Evolutionary conservation across 2,113 vertebrate species (phyloP).

Genomic region (Gavia stellata): DNA sequence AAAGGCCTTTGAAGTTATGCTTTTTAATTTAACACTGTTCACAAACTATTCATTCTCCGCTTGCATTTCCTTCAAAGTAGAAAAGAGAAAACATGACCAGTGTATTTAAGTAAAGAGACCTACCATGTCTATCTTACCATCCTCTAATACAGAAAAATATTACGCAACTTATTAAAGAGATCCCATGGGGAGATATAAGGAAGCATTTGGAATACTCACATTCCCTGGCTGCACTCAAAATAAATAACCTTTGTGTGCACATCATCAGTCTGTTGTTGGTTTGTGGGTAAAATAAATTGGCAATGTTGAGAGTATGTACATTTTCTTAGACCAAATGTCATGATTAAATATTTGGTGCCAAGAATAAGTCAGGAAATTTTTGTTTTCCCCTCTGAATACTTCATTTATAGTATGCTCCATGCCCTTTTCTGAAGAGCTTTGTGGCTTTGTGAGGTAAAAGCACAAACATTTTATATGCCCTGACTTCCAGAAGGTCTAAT

Average conservation of each 20-base stretch:
- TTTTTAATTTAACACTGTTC: slow-evolving; percentile 7
- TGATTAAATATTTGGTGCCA: slow-evolving; percentile 53
- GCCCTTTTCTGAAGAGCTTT: slow-evolving; percentile 24
- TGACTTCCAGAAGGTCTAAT: background rate
- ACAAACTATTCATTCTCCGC: background rate
- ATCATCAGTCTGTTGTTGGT: slow-evolving; percentile 46
- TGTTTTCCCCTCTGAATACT: slow-evolving; percentile 62
- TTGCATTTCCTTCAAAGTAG: slow-evolving; percentile 1
- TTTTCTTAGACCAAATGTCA: slow-evolving; percentile 67
- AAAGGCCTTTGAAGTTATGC: slow-evolving; percentile 8
- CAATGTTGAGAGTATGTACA: slow-evolving; percentile 41
- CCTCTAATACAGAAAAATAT: slow-evolving; percentile 31
- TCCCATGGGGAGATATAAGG: slow-evolving; percentile 24
- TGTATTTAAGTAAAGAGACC: background rate
- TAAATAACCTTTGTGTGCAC: slow-evolving; percentile 58
- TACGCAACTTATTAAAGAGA: slow-evolving; percentile 33
- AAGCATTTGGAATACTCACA: slow-evolving; percentile 31
- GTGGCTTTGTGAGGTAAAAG: slow-evolving; percentile 54
- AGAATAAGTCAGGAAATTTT: slow-evolving; percentile 67
- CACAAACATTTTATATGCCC: background rate
- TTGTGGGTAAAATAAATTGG: slow-evolving; percentile 55
- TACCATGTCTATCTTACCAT: background rate
- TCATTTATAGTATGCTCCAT: slow-evolving; percentile 58
- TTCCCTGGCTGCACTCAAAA: slow-evolving; percentile 32
- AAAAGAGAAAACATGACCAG: background rate